Conservation (phyloP, 2,797 vertebrate genomes). For the Gobio occitaniae region DNA sequence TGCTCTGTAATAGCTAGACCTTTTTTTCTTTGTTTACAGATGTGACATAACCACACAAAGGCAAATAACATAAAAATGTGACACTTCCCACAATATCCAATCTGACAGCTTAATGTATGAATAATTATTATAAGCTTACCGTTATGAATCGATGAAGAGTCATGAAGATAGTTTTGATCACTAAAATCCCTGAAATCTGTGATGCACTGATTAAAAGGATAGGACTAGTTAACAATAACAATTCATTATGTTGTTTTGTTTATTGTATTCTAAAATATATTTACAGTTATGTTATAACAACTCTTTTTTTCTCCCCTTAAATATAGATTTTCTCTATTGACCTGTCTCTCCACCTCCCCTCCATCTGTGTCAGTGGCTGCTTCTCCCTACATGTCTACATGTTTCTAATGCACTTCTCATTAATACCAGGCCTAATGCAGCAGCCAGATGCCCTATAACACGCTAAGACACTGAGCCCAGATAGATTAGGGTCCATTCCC, state of each 20-base stretch:
- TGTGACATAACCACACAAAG: neutral
- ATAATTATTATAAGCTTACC: neutral
- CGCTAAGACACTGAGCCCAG: slow-evolving; percentile 69
- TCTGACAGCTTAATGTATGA: neutral
- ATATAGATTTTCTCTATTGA: slow-evolving; percentile 11
- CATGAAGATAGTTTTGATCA: neutral
- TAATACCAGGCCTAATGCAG: slow-evolving; percentile 71
- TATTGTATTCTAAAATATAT: slow-evolving; percentile 3
- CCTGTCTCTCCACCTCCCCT: neutral
- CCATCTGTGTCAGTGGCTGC: neutral
- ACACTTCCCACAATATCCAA: neutral
- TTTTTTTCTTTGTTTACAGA: neutral
- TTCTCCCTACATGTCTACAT: neutral
- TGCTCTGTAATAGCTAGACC: neutral
- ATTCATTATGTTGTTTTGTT: neutral
- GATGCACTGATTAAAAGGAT: neutral
- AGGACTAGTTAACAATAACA: neutral
- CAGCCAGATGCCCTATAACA: slow-evolving; percentile 66
- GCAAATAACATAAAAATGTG: neutral
- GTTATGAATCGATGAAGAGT: neutral
- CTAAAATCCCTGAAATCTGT: too few relatives aligned
- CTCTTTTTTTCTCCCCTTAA: neutral
- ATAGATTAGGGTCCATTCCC: slow-evolving; percentile 67
- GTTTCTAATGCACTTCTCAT: slow-evolving; percentile 64
- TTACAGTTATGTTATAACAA: neutral